phyloP scores from a whole-genome alignment of 2,113 vertebrate genomes.

The Etheostoma spectabile region DNA sequence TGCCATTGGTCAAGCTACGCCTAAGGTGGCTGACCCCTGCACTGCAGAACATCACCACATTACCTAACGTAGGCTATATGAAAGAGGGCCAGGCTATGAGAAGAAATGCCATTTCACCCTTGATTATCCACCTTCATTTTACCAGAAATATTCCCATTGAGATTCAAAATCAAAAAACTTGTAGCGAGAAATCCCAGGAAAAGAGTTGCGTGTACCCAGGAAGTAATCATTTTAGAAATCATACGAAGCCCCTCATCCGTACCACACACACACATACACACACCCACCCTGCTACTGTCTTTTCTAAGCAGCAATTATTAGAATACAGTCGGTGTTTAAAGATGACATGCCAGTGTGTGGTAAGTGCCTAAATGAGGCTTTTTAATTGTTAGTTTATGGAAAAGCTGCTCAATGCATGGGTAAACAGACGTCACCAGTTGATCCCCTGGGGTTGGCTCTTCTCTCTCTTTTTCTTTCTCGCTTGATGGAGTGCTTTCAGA shows the following conservation, averaged over 20 bases:
- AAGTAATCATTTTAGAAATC: background rate
- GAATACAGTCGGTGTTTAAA: slow-evolving; percentile 30
- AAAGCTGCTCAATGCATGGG: slow-evolving; percentile 59
- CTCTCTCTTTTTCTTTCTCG: slow-evolving; percentile 6
- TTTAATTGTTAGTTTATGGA: slow-evolving; percentile 77
- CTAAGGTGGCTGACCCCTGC: too few relatives aligned
- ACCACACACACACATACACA: background rate
- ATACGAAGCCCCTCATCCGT: background rate
- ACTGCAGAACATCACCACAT: background rate
- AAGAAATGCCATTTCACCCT: background rate
- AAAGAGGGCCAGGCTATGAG: background rate
- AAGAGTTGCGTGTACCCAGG: background rate
- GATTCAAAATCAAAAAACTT: too few relatives aligned
- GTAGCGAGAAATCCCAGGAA: background rate
- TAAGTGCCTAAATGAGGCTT: slow-evolving; percentile 62
- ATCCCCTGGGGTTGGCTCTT: slow-evolving; percentile 45
- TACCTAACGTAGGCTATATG: background rate
- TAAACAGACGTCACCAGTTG: slow-evolving; percentile 64
- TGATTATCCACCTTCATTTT: background rate
- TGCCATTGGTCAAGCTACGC: too few relatives aligned
- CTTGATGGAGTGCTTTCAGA: slow-evolving; percentile 61
- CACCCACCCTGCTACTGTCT: background rate
- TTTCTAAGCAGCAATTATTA: slow-evolving; percentile 15
- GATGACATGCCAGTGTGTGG: slow-evolving; percentile 39
- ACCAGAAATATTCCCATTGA: too few relatives aligned